Conservation (phyloP, 2,113 vertebrate genomes). For the Cebus imitator region DNA sequence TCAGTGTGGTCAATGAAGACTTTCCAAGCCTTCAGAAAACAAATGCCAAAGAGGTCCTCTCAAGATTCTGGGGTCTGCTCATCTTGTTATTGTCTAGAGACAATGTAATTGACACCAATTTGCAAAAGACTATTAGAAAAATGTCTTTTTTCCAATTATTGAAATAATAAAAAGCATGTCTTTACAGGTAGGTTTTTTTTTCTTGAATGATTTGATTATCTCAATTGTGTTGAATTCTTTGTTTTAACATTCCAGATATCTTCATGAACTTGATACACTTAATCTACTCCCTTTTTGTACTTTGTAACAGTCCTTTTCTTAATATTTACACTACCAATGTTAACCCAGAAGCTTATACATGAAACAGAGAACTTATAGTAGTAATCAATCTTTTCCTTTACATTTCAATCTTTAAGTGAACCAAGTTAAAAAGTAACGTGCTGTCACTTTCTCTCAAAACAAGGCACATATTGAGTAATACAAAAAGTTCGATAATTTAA, state of each 20-base stretch:
- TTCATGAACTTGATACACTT: constrained; percentile 71
- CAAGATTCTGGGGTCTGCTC: not conserved
- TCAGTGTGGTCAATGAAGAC: not conserved
- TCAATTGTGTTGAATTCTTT: constrained; percentile 65
- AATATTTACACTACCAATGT: constrained; percentile 74
- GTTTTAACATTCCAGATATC: constrained; percentile 67
- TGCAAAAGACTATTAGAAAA: constrained; percentile 6
- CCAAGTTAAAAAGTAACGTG: not conserved
- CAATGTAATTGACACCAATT: not conserved
- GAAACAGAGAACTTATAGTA: constrained; percentile 64
- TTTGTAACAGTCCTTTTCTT: constrained; percentile 22
- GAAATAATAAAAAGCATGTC: constrained; percentile 24
- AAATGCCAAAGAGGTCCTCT: not conserved
- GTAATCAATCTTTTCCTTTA: constrained; percentile 72
- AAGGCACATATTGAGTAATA: not conserved
- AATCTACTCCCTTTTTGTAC: constrained; percentile 74
- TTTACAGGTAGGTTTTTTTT: constrained; percentile 40
- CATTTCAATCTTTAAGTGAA: constrained; percentile 37
- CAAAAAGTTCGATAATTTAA: not conserved
- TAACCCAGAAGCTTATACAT: constrained; percentile 71
- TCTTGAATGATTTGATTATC: constrained; percentile 42
- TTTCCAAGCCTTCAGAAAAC: not conserved
- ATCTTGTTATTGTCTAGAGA: not conserved
- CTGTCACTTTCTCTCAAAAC: not conserved
- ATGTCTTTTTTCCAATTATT: not conserved